phyloP scores from a whole-genome alignment of 1,140 invertebrate species.

The Drosophila pseudoobscura region DNA sequence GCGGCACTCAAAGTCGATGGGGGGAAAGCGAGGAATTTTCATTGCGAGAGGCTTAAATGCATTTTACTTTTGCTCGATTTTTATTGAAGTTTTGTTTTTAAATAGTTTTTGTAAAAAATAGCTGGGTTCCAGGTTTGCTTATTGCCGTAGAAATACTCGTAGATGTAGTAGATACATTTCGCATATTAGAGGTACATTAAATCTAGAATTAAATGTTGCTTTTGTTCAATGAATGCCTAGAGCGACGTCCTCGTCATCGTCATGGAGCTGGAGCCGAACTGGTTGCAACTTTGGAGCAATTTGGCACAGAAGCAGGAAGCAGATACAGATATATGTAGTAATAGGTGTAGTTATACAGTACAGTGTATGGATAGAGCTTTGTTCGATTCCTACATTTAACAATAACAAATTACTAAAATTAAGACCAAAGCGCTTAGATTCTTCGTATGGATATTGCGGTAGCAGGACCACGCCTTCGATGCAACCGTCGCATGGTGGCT shows the following conservation, averaged over 20 bases:
- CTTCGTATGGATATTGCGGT: constrained; percentile 45
- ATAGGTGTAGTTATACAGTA: constrained; percentile 48
- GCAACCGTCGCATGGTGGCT: constrained; percentile 30
- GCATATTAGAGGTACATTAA: constrained; percentile 43
- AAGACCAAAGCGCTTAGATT: constrained; percentile 64
- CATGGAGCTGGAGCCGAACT: constrained; percentile 17
- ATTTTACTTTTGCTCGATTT: constrained; percentile 18
- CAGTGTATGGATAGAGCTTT: constrained; percentile 38
- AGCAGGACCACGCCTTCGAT: constrained; percentile 16
- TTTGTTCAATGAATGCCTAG: constrained; percentile 1
- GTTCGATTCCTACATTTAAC: constrained; percentile 67
- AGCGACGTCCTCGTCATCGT: not conserved
- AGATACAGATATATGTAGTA: constrained; percentile 3
- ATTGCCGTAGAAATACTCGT: constrained; percentile 48
- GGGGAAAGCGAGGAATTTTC: too few species aligned
- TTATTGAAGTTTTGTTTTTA: constrained; percentile 55
- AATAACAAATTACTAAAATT: constrained; percentile 79
- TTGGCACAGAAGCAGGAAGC: constrained; percentile 64
- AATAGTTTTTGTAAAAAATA: constrained; percentile 59
- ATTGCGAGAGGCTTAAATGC: not conserved
- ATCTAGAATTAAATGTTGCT: constrained; percentile 58
- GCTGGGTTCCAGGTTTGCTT: constrained; percentile 41
- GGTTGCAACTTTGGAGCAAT: constrained; percentile 51
- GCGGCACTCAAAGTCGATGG: too few species aligned
- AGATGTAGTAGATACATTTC: constrained; percentile 59